These are phyloP conservation scores for Drosophila orena DNA, from an alignment of 1,140 invertebrate species.

Conservation along the genomic window DNA sequence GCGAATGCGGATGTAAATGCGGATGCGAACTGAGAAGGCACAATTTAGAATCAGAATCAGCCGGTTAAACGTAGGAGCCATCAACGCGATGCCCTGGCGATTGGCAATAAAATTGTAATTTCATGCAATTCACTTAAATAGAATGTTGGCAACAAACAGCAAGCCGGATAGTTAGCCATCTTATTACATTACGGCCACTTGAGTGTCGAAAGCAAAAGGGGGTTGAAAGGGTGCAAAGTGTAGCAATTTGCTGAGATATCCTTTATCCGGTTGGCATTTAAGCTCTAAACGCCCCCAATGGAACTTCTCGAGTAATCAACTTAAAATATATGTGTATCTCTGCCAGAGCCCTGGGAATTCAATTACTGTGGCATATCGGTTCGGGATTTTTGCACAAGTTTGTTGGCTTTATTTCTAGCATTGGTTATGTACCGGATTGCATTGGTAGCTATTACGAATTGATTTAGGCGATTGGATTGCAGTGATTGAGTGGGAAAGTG, in stretches of 20 bases:
- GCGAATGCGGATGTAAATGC: background rate
- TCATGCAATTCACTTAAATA: conserved; percentile 48
- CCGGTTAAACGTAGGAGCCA: background rate
- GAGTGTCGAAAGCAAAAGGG: conserved; percentile 4
- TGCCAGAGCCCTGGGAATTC: conserved; percentile 12
- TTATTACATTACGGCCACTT: conserved; percentile 47
- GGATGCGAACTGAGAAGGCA: too few species aligned
- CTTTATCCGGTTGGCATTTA: conserved; percentile 1
- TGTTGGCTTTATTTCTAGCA: conserved; percentile 22
- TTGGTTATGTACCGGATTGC: background rate
- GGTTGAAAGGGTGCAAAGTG: conserved; percentile 18
- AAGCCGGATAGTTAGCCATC: conserved; percentile 20
- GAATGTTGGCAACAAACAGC: conserved; percentile 32
- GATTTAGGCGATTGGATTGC: conserved; percentile 26
- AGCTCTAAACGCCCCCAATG: conserved; percentile 9
- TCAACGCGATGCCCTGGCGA: background rate
- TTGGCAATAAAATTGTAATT: conserved; percentile 43
- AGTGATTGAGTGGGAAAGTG: conserved; percentile 5
- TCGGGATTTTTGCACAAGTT: conserved; percentile 10
- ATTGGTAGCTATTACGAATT: conserved; percentile 7
- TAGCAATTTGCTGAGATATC: conserved; percentile 24
- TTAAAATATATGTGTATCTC: conserved; percentile 25
- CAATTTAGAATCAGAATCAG: conserved; percentile 3
- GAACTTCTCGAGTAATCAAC: conserved; percentile 30
- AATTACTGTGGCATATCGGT: conserved; percentile 25